Evolutionary conservation across 2,888 invertebrate species (phyloP), one percentile per base, ranked within the genome.

Genomic region (Sphaerolaimus hirsutus): DNA sequence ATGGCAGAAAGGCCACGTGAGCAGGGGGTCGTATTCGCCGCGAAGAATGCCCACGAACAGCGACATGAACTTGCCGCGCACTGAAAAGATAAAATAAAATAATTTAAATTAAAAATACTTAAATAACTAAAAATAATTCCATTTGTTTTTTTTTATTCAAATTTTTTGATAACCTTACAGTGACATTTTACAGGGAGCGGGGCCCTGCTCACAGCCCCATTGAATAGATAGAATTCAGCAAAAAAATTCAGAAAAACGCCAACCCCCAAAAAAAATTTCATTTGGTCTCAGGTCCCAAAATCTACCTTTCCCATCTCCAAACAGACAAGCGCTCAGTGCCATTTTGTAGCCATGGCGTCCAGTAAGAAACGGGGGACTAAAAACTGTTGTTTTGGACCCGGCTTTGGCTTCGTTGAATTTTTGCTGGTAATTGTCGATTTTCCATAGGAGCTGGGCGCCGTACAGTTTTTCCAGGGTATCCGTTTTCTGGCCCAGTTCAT

Each of bases 1-100:
- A 67, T 87, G 82, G 1, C 80, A 76, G 68, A 91, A 91, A 1
- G 91, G 89, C 91, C 91, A 91, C 57, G 82, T 78, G 10, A 89
- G 72, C 1, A 89, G 72, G 0, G 84, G 82, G 66, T 91, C 89
- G 64, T 82, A 89, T 61, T 91, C 89, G 1, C 91, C 89, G 0
- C 82, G 83, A 21, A 89, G 69, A 54, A 91, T 78, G 66, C 86
- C 84, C 57, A 89, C 84, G 70, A 87, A 91, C 37, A 87, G 78
- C 0, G 87, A 87, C 60, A 91, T 75, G 66, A 84, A 86, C 48
- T 78, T 78, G 21, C 80, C 78, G 65, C 55, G 54, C 14, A 49
- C 55, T 54, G 38, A 37, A 50, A 46, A n/a, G n/a, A n/a, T n/a
- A n/a, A n/a, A n/a, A n/a, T n/a, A n/a, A n/a, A n/a, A n/a, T n/a